Evolutionary conservation across 2,888 invertebrate species (phyloP).

Genomic region (Zonitis immaculata): DNA sequence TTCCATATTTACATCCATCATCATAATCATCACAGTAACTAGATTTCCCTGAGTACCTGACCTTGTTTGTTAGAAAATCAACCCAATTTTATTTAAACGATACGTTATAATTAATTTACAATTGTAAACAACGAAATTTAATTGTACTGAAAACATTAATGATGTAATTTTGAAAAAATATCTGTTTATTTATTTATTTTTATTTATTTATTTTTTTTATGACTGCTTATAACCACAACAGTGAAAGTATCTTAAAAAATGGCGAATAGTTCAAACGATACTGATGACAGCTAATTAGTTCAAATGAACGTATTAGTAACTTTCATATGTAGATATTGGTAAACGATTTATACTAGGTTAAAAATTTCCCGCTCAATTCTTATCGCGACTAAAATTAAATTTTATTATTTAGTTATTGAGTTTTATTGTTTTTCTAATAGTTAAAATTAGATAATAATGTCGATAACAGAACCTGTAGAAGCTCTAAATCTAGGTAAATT

Average conservation of each 20-base stretch:
- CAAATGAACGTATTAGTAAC: background rate
- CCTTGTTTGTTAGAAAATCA: background rate
- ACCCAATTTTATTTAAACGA: background rate
- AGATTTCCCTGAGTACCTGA: background rate
- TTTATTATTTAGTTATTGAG: too few species aligned
- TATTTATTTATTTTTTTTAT: background rate
- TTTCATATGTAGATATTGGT: too few species aligned
- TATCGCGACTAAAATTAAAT: too few species aligned
- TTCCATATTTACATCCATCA: conserved; percentile 6
- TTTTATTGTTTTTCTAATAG: too few species aligned
- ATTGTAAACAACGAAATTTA: background rate
- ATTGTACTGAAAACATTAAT: conserved; percentile 12
- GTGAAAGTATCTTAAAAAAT: conserved; percentile 11
- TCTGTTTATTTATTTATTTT: background rate
- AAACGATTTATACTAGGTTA: too few species aligned
- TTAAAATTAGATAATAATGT: conserved; percentile 9
- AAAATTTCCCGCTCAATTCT: too few species aligned
- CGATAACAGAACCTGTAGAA: conserved; percentile 46
- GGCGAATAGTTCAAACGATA: conserved; percentile 3
- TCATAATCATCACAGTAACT: background rate
- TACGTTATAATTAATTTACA: background rate
- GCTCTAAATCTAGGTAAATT: conserved; percentile 53
- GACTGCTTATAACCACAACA: conserved; percentile 1
- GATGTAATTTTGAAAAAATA: background rate
- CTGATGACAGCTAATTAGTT: conserved; percentile 3